Evolutionary conservation across 1,140 invertebrate genomes (phyloP), one percentile per base, ranked within the genome.

Genomic region (Glossosoma conforme): DNA sequence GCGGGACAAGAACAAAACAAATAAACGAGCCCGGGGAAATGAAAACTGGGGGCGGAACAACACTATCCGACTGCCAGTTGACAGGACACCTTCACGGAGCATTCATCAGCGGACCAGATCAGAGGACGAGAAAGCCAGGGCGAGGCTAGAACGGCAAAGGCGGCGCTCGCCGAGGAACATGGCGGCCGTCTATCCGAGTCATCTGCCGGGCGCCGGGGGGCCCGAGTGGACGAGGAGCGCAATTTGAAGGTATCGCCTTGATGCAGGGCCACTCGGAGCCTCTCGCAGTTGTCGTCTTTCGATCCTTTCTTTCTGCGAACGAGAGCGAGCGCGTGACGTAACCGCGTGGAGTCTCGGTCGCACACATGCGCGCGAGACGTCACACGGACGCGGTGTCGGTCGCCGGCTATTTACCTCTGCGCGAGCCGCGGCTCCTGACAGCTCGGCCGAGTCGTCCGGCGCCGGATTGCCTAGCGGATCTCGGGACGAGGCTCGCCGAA

Each of bases 321-420:
- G 32, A 44, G 38, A 25, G 33, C 25, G 40, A 30, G 28, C 41
- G 44, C 44, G 48, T 51, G 48, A 51, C 48, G 48, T 51, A 51
- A 51, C 48, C 48, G 48, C 48, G 48, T 50, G 47, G 48, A 41
- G 35, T 28, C 48, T 42, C 6, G 6, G 24, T 28, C n/a, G n/a
- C n/a, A n/a, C n/a, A n/a, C n/a, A n/a, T n/a, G 40, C 28, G 28
- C 41, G 44, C 44, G 48, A 44, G 48, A 51, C 48, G 48, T 51
- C 44, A 51, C 48, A 40, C n/a, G n/a, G n/a, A n/a, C n/a, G n/a
- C n/a, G n/a, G 24, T n/a, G 24, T 28, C n/a, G n/a, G 41, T 44
- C 41, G 37, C 48, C 36, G 8, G 44, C 40, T 51, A 51, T 51
- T 51, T 51, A 51, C 48, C 41, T 51, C 48, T 40, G 41, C n/a